Percentiles rank a stretch among this genome's conserved stretches.
Evolutionary conservation across 2,888 invertebrate species (phyloP).

Genomic region (Phrixothrix hirtus): DNA sequence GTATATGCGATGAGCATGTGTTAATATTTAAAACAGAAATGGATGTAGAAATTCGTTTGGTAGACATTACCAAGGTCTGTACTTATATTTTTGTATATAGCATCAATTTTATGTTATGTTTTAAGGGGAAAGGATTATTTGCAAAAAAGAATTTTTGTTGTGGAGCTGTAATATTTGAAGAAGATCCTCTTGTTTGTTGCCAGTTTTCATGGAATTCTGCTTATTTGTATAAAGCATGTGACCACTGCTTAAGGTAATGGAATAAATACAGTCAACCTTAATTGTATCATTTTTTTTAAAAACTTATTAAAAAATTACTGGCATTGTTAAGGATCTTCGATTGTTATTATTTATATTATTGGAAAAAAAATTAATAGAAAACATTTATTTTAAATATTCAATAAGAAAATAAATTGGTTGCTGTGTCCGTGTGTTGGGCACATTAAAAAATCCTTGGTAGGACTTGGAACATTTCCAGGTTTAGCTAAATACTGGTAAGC

Average conservation of each 20-base stretch:
- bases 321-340: too few species aligned
- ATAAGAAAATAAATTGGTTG: too few species aligned
- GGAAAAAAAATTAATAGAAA: too few species aligned
- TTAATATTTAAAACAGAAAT: slow-evolving; percentile 17
- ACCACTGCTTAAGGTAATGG: slow-evolving; percentile 88
- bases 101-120: slow-evolving; percentile 29
- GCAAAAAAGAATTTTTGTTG: slow-evolving; percentile 69
- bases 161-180: slow-evolving; percentile 83
- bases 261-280: slow-evolving; percentile 15
- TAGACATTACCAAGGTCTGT: slow-evolving; percentile 32
- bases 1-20: background rate
- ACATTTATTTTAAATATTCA: too few species aligned
- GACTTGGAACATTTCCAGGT: too few species aligned
- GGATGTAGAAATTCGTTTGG: slow-evolving; percentile 35
- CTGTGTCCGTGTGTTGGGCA: too few species aligned
- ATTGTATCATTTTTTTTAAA: too few species aligned
- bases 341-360: too few species aligned
- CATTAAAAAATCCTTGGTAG: too few species aligned
- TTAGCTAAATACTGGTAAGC: too few species aligned
- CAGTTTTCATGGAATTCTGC: slow-evolving; percentile 93
- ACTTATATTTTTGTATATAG: background rate
- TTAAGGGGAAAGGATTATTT: slow-evolving; percentile 82
- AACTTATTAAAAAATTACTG: too few species aligned
- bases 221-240: slow-evolving; percentile 86
- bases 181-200: slow-evolving; percentile 84